A percentile compares a stretch with the other conserved stretches of the same genome.
Conservation (phyloP, 2,797 vertebrate species). For the Lepus oiostolus region DNA sequence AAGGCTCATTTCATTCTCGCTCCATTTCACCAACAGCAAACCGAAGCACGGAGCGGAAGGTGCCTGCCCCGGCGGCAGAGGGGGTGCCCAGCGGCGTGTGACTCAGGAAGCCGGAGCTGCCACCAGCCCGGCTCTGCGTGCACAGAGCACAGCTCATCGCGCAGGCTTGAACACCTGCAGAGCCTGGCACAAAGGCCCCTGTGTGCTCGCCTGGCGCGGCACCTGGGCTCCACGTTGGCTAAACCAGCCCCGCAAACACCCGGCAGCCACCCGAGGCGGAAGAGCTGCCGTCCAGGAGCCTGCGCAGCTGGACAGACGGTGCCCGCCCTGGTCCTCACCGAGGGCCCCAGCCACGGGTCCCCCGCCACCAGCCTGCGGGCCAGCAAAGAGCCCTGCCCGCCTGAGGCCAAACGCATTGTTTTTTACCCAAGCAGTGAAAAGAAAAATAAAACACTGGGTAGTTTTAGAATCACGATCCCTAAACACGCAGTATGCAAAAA, state of each 20-base stretch:
- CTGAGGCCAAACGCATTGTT: too few relatives aligned
- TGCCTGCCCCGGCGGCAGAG: background rate
- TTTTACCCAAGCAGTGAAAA: background rate
- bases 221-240: background rate
- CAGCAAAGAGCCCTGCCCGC: background rate
- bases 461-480: background rate
- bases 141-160: background rate
- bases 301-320: background rate
- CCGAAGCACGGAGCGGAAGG: background rate
- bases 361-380: background rate
- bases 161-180: background rate
- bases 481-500: background rate
- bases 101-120: background rate
- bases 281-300: rapidly evolving
- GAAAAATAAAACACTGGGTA: background rate
- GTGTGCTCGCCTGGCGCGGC: too few relatives aligned
- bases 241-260: background rate
- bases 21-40: background rate
- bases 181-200: background rate
- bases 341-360: background rate
- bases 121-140: background rate
- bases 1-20: background rate
- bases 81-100: too few relatives aligned
- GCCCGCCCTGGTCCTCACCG: background rate
- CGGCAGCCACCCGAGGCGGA: background rate